A percentile compares a stretch with the other conserved stretches of the same genome.
These are phyloP conservation scores for Drosophila ironensis DNA, from an alignment of 1,140 invertebrate species.

Conservation along the genomic window DNA sequence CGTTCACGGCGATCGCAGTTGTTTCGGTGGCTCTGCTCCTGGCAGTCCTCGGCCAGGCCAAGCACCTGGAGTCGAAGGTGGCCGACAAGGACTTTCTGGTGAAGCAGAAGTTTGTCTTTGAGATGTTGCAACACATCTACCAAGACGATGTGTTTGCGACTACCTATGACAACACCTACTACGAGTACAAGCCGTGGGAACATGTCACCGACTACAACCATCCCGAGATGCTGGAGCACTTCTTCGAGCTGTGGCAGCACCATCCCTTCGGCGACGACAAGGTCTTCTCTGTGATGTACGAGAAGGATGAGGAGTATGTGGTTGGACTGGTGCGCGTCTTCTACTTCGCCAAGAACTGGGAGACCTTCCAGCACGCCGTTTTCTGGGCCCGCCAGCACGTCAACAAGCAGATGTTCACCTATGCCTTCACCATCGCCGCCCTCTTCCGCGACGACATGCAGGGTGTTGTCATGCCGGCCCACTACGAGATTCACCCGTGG, in stretches of 20 bases:
- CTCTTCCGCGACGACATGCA: conserved; percentile 84
- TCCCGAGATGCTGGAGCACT: conserved; percentile 82
- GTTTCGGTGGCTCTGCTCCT: conserved; percentile 67
- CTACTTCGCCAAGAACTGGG: conserved; percentile 86
- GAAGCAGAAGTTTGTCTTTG: conserved; percentile 84
- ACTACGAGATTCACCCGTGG: conserved; percentile 86
- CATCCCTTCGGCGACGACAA: conserved; percentile 83
- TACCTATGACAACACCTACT: conserved; percentile 62
- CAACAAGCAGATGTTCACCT: conserved; percentile 85
- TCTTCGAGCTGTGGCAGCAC: conserved; percentile 82
- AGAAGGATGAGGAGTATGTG: conserved; percentile 83
- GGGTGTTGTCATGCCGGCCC: conserved; percentile 84
- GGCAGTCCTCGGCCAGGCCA: conserved; percentile 81
- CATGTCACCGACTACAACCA: conserved; percentile 82
- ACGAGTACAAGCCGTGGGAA: conserved; percentile 77
- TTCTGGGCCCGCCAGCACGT: conserved; percentile 84
- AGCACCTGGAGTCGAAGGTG: conserved; percentile 81
- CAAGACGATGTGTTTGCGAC: conserved; percentile 83
- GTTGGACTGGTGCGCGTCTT: conserved; percentile 84
- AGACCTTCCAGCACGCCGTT: conserved; percentile 86
- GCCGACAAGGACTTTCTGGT: conserved; percentile 84
- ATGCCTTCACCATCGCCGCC: conserved; percentile 84
- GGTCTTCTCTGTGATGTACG: conserved; percentile 83
- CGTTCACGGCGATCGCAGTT: conserved; percentile 71
- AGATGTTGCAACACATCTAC: conserved; percentile 83